Percentiles rank a stretch among this genome's conserved stretches.
These are phyloP conservation scores for Solen grandis DNA, from an alignment of 1,140 invertebrate genomes.

Conservation along the genomic window DNA sequence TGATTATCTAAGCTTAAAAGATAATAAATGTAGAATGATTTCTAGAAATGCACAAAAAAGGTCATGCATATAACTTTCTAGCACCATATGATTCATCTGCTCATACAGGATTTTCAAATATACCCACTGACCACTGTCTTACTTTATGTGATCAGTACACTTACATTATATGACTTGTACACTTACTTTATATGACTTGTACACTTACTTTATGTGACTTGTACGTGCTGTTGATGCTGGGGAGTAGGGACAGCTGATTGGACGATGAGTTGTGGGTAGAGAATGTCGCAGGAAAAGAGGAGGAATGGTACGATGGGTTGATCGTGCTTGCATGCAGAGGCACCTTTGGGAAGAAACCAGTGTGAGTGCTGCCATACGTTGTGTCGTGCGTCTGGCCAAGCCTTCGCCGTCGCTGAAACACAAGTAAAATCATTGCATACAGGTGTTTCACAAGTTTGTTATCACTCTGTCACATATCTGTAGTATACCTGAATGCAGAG, in stretches of 20 bases:
- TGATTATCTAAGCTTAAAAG: not conserved
- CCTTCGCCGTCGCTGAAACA: slow-evolving; percentile 64
- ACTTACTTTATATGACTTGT: not conserved
- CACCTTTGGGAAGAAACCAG: slow-evolving; percentile 73
- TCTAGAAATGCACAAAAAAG: not conserved
- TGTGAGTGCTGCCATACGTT: slow-evolving; percentile 61
- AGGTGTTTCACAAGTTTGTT: no score
- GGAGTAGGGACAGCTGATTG: slow-evolving; percentile 64
- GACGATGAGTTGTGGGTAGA: slow-evolving; percentile 57
- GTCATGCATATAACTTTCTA: not conserved
- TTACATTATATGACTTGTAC: not conserved
- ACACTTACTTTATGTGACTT: slow-evolving; percentile 74
- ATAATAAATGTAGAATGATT: not conserved
- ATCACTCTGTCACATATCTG: no score
- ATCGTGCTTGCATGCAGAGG: slow-evolving; percentile 69
- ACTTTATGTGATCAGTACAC: not conserved
- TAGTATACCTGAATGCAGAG: no score
- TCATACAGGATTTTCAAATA: not conserved
- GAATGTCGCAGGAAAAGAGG: slow-evolving; percentile 63
- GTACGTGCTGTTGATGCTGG: slow-evolving; percentile 72
- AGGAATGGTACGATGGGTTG: slow-evolving; percentile 71
- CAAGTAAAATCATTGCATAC: slow-evolving; percentile 1
- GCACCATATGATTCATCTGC: not conserved
- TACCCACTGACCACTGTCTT: not conserved
- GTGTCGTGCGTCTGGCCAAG: slow-evolving; percentile 31